A percentile compares a stretch with the other conserved stretches of the same genome.
Evolutionary conservation across 2,113 vertebrate genomes (phyloP).

Genomic region (Otocyon megalotis): DNA sequence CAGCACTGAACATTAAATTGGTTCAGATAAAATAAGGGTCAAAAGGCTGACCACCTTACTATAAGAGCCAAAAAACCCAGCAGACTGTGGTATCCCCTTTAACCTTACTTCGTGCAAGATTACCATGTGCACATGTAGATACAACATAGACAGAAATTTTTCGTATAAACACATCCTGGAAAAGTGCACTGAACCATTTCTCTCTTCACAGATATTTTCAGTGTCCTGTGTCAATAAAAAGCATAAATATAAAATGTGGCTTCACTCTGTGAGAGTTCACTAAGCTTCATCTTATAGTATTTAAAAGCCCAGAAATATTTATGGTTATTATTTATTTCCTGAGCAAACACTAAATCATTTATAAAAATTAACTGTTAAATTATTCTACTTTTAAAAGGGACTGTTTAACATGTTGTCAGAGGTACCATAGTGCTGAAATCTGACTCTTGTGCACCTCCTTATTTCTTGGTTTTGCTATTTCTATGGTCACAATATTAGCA

Average conservation of each 20-base stretch:
- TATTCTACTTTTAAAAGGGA: not conserved
- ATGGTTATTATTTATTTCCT: conserved; percentile 18
- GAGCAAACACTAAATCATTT: conserved; percentile 36
- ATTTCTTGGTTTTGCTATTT: not conserved
- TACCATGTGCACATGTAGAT: conserved; percentile 72
- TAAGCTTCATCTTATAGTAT: not conserved
- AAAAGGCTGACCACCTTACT: conserved; percentile 76
- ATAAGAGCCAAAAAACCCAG: conserved; percentile 81
- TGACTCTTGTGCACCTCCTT: not conserved
- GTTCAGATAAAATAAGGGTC: conserved; percentile 82
- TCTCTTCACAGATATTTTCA: conserved; percentile 43
- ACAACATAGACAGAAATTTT: conserved; percentile 66
- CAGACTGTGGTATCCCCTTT: conserved; percentile 75
- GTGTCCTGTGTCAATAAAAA: conserved; percentile 39
- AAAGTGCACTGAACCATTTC: conserved; percentile 75
- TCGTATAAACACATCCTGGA: conserved; percentile 77
- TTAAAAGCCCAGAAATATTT: conserved; percentile 48
- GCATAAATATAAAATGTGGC: conserved; percentile 39
- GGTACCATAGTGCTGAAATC: not conserved
- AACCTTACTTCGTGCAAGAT: conserved; percentile 65
- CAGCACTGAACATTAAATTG: conserved; percentile 76
- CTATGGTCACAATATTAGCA: not conserved
- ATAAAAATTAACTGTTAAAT: conserved; percentile 14
- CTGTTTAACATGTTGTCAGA: not conserved
- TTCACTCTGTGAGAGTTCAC: not conserved